Evolutionary conservation across 2,888 invertebrate genomes (phyloP), one percentile per base, ranked within the genome.

Genomic region (Deilephila porcellus): DNA sequence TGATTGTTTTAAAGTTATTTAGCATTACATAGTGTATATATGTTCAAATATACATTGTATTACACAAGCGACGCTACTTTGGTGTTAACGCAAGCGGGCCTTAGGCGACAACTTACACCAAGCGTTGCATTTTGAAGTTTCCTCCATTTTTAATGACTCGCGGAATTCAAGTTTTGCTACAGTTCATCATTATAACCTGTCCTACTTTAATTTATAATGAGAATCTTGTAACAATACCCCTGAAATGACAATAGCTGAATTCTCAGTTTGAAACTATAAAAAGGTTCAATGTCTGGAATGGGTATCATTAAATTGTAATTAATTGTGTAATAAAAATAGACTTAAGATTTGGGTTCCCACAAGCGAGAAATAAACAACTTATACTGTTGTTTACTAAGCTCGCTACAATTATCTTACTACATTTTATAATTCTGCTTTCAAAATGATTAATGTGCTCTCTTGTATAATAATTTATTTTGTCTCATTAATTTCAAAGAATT

Each of bases 41-140:
- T 25, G 25, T 25, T 25, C 25, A 25, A 1, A 25, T 20, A 25
- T 67, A 25, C 14, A 14, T 8, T 8, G 37, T 32, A 37, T 63
- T 63, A 60, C 3, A 60, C 64, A 20, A 25, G 37, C 5, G 17
- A 67, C 37, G 20, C 20, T 45, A 45, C 25, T 45, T 20, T 67
- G 45, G 45, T 45, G 20, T 67, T 67, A 67, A 67, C 37, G 8
- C 52, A 45, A 34, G 45, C 64, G 20, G 20, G 37, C 20, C 37
- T 64, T 32, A 17, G 29, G 6, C 29, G 25, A 17, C 32, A 64
- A 37, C 11, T 64, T 64, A n/a, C 64, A 25, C 56, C 7, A 25
- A 45, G 45, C 25, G 64, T 45, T 67, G 64, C 64, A 45, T 32
- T 67, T 67, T 67, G 45, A 67, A 25, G 45, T 45, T 67, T 45